Evolutionary conservation across 2,888 invertebrate genomes (phyloP), one percentile per base, ranked within the genome.

Genomic region (Argynnis bischoffii): DNA sequence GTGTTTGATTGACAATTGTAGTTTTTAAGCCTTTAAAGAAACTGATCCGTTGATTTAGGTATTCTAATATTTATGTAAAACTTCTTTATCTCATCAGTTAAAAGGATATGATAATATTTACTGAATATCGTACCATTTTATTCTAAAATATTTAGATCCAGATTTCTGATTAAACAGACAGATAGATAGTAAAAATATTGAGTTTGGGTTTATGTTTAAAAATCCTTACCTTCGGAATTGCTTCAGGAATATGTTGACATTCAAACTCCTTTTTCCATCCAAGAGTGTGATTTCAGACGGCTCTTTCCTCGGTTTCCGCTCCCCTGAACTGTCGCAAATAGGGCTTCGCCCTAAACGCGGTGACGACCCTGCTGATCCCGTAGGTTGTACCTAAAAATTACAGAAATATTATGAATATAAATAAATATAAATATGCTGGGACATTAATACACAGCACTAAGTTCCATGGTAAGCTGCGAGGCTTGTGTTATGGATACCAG

Each of bases 221-320:
- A 41, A 0, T 0, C 16, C 46, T 2, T 92, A 97, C 96, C 96
- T 97, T 90, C 98, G 94, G 86, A 99, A 99, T 87, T 99, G 99
- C 88, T 98, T 98, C 74, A 99, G 94, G 89, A 99, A 99, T 79
- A 99, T 99, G 87, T 99, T 99, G n/a, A 99, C 97, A 81, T 99
- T 99, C 72, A 99, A 93, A 84, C 98, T 99, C 79, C 98, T 93
- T 89, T 99, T 99, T 57, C 97, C 98, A 82, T 99, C 99, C 70
- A 99, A 90, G 53, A 99, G 93, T 13, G 96, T 96, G 76, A 99
- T 97, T 95, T 98, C 97, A 0, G 96, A 95, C 55, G 95, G 95
- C 78, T 97, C 96, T 77, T 97, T 97, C 76, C 96, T 94, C 55
- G 96, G 94, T 78, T 95, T 94, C 74, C 95, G 87, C 68, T 95